Evolutionary conservation across 2,113 vertebrate genomes (phyloP).

Genomic region (Ageneiosus marmoratus): DNA sequence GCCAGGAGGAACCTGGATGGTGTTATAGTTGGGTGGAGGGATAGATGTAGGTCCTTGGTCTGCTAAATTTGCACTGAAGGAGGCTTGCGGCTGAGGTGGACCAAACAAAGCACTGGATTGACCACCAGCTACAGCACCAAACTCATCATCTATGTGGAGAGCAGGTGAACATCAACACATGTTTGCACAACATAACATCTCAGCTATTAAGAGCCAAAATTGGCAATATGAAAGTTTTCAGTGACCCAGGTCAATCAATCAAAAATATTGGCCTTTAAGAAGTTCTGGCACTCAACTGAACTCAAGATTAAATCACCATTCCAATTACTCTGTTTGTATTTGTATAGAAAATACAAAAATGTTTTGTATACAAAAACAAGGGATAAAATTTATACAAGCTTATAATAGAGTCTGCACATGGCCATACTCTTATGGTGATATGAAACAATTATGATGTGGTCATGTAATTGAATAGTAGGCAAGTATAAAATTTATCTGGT

Average conservation of each 20-base stretch:
- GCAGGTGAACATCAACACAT: not conserved
- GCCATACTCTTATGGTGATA: no score
- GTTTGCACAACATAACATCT: not conserved
- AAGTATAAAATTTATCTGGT: no score
- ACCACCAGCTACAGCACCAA: slow-evolving; percentile 75
- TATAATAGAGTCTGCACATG: not conserved
- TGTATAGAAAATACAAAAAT: not conserved
- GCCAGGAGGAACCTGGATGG: slow-evolving; percentile 90
- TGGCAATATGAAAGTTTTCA: not conserved
- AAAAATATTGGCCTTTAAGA: not conserved
- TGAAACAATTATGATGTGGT: no score
- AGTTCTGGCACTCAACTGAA: not conserved
- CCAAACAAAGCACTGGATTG: slow-evolving; percentile 56
- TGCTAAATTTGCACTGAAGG: slow-evolving; percentile 51
- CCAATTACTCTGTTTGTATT: not conserved
- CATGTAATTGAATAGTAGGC: no score
- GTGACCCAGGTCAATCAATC: not conserved
- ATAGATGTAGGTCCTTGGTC: slow-evolving; percentile 48
- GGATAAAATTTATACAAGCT: not conserved
- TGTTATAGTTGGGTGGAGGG: slow-evolving; percentile 73
- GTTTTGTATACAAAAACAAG: no score
- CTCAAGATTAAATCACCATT: not conserved
- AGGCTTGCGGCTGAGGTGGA: slow-evolving; percentile 58
- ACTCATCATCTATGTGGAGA: slow-evolving; percentile 71
- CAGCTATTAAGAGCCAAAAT: not conserved